These are phyloP conservation scores for Drosophila watanabei DNA, from an alignment of 1,140 invertebrate species.

Conservation along the genomic window DNA sequence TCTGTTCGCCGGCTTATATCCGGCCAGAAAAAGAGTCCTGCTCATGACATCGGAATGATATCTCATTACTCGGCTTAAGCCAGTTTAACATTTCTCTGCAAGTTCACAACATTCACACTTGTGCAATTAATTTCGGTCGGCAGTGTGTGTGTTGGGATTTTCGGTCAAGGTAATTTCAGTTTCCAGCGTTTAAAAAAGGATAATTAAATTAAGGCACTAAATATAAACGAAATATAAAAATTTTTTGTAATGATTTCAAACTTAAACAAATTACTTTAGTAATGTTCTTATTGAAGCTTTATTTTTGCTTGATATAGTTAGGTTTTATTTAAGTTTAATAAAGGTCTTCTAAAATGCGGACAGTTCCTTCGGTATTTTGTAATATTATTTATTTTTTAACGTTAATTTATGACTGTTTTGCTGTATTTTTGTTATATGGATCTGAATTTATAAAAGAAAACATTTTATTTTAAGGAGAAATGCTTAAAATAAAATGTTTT, in stretches of 20 bases:
- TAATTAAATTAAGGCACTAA: not conserved
- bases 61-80: slow-evolving; percentile 72
- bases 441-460: too few relatives aligned
- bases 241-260: not conserved
- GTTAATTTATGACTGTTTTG: too few relatives aligned
- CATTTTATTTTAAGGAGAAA: too few relatives aligned
- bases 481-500: too few relatives aligned
- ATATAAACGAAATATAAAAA: not conserved
- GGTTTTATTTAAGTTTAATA: too few relatives aligned
- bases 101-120: slow-evolving; percentile 58
- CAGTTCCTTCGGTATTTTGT: too few relatives aligned
- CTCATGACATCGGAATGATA: slow-evolving; percentile 56
- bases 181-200: not conserved
- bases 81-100: slow-evolving; percentile 66
- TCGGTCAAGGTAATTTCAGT: slow-evolving; percentile 4
- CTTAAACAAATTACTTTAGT: too few relatives aligned
- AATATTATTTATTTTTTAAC: too few relatives aligned
- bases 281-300: too few relatives aligned
- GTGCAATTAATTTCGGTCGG: slow-evolving; percentile 45
- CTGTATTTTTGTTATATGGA: too few relatives aligned
- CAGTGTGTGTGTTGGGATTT: not conserved
- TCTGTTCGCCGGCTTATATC: slow-evolving; percentile 37
- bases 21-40: slow-evolving; percentile 32
- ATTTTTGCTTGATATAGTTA: too few relatives aligned
- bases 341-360: too few relatives aligned